A percentile compares a stretch with the other conserved stretches of the same genome.
These are phyloP conservation scores for Orycteropus afer DNA, from an alignment of 2,113 vertebrate species.

Conservation along the genomic window DNA sequence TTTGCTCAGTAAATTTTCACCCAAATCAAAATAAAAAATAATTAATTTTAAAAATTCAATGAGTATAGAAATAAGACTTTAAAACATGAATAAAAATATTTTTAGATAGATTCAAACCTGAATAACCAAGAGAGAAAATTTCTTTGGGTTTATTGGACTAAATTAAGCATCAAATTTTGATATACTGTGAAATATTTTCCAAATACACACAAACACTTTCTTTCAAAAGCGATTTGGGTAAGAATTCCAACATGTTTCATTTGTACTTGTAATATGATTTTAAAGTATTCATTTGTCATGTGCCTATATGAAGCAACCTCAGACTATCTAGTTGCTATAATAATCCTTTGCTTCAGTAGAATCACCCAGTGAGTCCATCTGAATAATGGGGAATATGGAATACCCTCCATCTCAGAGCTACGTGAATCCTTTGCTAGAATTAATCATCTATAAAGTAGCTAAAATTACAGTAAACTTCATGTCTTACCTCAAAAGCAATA, in stretches of 20 bases:
- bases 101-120: not conserved
- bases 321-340: not conserved
- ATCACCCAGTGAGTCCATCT: constrained; percentile 3
- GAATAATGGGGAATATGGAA: not conserved
- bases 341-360: constrained; percentile 64
- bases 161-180: not conserved
- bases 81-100: not conserved
- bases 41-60: not conserved
- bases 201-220: not conserved
- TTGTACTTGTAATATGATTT: constrained; percentile 58
- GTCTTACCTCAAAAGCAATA: not conserved
- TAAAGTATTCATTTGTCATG: constrained; percentile 58
- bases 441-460: constrained; percentile 43
- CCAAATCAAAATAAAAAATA: too few relatives aligned
- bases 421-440: constrained; percentile 54
- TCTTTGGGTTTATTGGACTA: not conserved
- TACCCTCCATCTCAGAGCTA: constrained; percentile 5
- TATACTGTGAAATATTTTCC: constrained; percentile 47
- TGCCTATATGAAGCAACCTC: not conserved
- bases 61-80: not conserved
- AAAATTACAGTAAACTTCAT: constrained; percentile 50
- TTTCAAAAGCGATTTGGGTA: constrained; percentile 19
- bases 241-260: constrained; percentile 61
- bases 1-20: too few relatives aligned
- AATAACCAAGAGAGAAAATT: not conserved